Evolutionary conservation across 92 coral and sea anemone genomes (phyloP).

Genomic region (Epizoanthus scotinus): DNA sequence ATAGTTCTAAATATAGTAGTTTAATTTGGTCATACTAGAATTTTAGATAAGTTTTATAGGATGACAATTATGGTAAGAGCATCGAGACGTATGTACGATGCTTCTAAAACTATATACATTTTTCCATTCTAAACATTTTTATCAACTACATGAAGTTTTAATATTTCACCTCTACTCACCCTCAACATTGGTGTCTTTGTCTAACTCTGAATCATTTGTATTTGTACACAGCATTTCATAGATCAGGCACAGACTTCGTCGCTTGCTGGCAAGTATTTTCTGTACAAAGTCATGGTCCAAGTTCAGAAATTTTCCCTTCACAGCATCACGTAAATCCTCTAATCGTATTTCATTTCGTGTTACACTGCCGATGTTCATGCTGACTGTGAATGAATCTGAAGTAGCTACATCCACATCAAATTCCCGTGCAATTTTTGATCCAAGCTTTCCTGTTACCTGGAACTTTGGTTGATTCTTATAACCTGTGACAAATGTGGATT

Average conservation of each 20-base stretch:
- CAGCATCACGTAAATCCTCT: conserved; percentile 61
- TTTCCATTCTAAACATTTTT: no score
- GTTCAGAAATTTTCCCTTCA: conserved; percentile 60
- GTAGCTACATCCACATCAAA: conserved; percentile 83
- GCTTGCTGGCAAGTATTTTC: conserved; percentile 54
- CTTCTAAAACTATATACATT: no score
- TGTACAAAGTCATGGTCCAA: conserved; percentile 80
- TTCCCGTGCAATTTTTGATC: conserved; percentile 85
- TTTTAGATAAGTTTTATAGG: no score
- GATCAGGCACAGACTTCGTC: conserved; percentile 73
- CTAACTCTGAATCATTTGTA: conserved; percentile 57
- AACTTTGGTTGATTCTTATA: conserved; percentile 87
- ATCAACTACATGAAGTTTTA: no score
- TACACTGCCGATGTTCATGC: conserved; percentile 85
- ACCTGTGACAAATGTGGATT: conserved; percentile 65
- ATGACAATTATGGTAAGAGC: no score
- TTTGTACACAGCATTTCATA: conserved; percentile 63
- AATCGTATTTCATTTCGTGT: conserved; percentile 73
- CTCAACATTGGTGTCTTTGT: conserved; percentile 59
- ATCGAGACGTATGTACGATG: no score
- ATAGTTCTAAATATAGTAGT: no score
- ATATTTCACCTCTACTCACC: conserved; percentile 44
- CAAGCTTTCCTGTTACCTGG: conserved; percentile 83
- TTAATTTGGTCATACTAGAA: no score
- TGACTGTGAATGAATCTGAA: conserved; percentile 73